Base-by-base conservation (phyloP, 92 coral and sea anemone species). In the Porites cylindrica region DNA sequence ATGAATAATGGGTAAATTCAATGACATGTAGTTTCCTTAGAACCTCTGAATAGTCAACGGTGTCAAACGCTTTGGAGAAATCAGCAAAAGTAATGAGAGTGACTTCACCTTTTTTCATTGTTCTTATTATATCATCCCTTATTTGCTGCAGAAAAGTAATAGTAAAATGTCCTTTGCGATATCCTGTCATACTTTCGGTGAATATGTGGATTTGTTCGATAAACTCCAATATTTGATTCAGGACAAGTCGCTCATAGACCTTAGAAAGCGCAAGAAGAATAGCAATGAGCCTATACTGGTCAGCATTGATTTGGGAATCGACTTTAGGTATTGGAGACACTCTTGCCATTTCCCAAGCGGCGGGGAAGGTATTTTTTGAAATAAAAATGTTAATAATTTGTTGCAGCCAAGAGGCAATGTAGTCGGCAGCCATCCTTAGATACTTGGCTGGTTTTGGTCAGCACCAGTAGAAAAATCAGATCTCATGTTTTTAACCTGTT, bases 41-140 rank as follows among this genome's bases (percentile, higher is more conserved):
- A 26, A 26, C 32, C 32, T 26, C 32, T 26, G 32, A 26, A 26
- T 26, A 26, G 32, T 26, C 32, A 19, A 87, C 79, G 43, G 91
- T 81, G 86, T 87, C 91, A 72, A 80, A 87, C 19, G 91, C 87
- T 14, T 58, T 58, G 16, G 62, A 58, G 16, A 82, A 88, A 66
- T 72, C 87, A 82, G 82, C 26, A 82, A 50, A 18, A 50, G 82
- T 26, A 65, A 74, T 71, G 14, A 88, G 51, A 7, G 62, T 58
- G 10, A 58, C 62, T 58, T 58, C 62, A 38, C 91, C 87, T 1
- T 56, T 61, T 75, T 88, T 88, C 88, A 74, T 88, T 8, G 88
- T 84, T 10, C 68, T 32, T 16, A 82, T 64, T 24, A 88, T 75
- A 72, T 88, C 91, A 50, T 88, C 92, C 24, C 83, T 43, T 3